Base-by-base conservation (phyloP, 92 coral and sea anemone genomes). In the Phenganax stokvisi region DNA sequence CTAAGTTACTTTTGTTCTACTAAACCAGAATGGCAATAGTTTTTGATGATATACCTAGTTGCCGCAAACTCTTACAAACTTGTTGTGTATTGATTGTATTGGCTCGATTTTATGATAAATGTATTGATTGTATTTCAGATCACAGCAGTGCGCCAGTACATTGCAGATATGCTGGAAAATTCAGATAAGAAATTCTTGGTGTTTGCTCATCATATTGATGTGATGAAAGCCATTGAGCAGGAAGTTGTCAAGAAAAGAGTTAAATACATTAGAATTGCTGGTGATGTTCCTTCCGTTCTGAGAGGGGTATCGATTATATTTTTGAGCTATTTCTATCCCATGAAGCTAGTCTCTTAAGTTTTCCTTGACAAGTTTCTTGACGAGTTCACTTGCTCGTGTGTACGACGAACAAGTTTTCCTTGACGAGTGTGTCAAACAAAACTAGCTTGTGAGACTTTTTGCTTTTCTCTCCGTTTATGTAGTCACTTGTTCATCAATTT, bases 101-200 rank as follows among this genome's bases (percentile, higher is more conserved):
- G 44, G 29, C 2, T 64, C 16, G 31, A 64, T 17, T 71, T 4
- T 20, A 68, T 30, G 25, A 20, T n/a, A 37, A 71, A 6, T 17
- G 17, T 52, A n/a, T 54, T 54, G 25, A n/a, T 56, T 77, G n/a
- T 64, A 5, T 65, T 17, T 7, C 71, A 94, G 98, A 89, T 90
- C 73, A 89, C 92, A n/a, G 89, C 97, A 12, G 87, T 91, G 53
- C 94, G 90, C 66, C 91, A 91, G 64, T 94, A 94, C 84, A 71
- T 94, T 13, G 84, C 90, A 7, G 97, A 94, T 53, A 89, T 94
- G 57, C 82, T 90, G 7, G 94, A 91, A 17, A 90, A 96, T 12
- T 85, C 90, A 88, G 91, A 90, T 16, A 86, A 89, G 79, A 94
- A 94, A 85, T 91, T 91, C 73, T 70, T 94, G 55, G 98, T 94